Evolutionary conservation across 2,888 invertebrate genomes (phyloP), one percentile per base, ranked within the genome.

Genomic region (Timema cristinae): DNA sequence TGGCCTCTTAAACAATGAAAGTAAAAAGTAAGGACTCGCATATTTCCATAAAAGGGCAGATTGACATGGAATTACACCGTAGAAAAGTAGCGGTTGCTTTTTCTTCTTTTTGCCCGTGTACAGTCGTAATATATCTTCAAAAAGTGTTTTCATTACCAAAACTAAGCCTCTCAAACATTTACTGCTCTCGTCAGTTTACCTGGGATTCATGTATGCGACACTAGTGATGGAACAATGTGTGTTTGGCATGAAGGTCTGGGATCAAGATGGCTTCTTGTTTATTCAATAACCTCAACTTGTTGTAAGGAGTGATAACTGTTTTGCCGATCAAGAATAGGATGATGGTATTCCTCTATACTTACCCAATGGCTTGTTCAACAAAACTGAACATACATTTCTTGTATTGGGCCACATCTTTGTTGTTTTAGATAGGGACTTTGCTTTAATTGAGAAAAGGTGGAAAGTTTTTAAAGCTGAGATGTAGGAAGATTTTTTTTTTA

Each of bases 131-230:
- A 73, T 78, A 79, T 73, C 73, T 79, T 68, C 77, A 80, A 75
- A 77, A 79, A 75, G 79, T 79, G n/a, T 68, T 79, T 63, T 76
- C 76, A 54, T 73, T 77, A 56, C 79, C 78, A 50, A 78, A 76
- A 67, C 75, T 80, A 69, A 78, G 32, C 16, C 61, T 47, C 78
- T 79, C 75, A 79, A 78, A 71, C 79, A 79, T 73, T 68, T 73
- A 13, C 75, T 78, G 48, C 77, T 79, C 72, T 73, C 78, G 15
- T 77, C 76, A 59, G 74, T 73, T 52, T 78, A 78, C 71, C 75
- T 61, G 61, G 76, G 15, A 68, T 79, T 66, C 77, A 78, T 72
- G 73, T 77, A 63, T 75, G 68, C 63, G 75, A 76, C 54, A 75
- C 67, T 50, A 72, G 74, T 52, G 72, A 75, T 48, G 73, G 75